A percentile compares a stretch with the other conserved stretches of the same genome.
phyloP scores from a whole-genome alignment of 2,797 vertebrate genomes.

The Oreochromis mossambicus region DNA sequence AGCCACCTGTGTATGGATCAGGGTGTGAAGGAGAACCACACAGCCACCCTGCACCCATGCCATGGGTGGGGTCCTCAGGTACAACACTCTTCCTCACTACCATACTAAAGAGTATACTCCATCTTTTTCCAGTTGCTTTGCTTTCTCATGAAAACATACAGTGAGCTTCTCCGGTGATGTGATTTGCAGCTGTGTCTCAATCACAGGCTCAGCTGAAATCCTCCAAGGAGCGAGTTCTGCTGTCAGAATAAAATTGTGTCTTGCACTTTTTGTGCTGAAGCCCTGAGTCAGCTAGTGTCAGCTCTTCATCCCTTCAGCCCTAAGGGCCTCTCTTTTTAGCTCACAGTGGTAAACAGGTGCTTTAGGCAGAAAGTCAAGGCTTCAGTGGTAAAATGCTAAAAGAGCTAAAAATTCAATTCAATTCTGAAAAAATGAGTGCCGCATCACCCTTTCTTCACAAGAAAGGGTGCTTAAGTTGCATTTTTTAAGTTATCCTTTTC shows the following conservation, averaged over 20 bases:
- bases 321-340: neutral
- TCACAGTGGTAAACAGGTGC: neutral
- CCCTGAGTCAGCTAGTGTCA: conserved; percentile 30
- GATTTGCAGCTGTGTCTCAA: conserved; percentile 1
- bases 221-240: conserved; percentile 5
- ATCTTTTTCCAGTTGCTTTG: neutral
- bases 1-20: conserved; percentile 95
- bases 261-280: conserved; percentile 16
- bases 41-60: conserved; percentile 91
- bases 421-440: neutral
- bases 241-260: conserved; percentile 24
- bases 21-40: conserved; percentile 92
- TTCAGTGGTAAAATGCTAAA: neutral
- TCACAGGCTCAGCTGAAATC: neutral
- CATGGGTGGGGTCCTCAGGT: conserved; percentile 97
- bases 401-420: neutral
- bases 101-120: neutral
- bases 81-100: conserved; percentile 4
- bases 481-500: neutral
- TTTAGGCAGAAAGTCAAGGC: neutral
- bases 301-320: neutral
- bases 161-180: neutral
- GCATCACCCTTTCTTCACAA: neutral
- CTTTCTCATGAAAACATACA: neutral
- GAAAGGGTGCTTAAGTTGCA: neutral